Evolutionary conservation across 1,140 invertebrate genomes (phyloP).

Genomic region (Rhopalosiphum maidis): DNA sequence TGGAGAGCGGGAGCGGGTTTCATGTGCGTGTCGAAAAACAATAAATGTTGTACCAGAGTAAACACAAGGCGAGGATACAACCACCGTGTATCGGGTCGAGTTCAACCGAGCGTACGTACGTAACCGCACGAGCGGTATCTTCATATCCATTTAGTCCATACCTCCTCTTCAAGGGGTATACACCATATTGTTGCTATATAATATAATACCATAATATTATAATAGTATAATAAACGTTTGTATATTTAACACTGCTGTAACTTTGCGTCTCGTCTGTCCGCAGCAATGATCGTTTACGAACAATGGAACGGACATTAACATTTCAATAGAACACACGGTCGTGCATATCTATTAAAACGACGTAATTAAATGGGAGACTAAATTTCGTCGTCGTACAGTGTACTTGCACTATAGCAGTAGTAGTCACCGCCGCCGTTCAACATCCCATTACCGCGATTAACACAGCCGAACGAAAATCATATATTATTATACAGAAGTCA

Average conservation of each 20-base stretch:
- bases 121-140: background rate
- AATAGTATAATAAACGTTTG: background rate
- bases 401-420: background rate
- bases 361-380: conserved; percentile 18
- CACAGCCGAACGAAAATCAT: background rate
- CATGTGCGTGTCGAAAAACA: background rate
- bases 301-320: conserved; percentile 17
- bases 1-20: background rate
- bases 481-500: background rate
- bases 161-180: background rate
- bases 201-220: background rate
- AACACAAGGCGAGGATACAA: background rate
- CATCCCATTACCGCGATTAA: background rate
- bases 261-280: background rate
- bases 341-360: background rate
- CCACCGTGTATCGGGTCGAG: background rate
- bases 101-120: background rate
- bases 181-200: background rate
- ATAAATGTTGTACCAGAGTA: conserved; percentile 31
- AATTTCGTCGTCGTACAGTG: conserved; percentile 2
- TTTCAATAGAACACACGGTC: conserved; percentile 2
- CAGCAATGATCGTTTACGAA: background rate
- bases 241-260: background rate
- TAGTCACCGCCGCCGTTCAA: background rate
- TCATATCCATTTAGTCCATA: background rate